Conservation (phyloP, 2,113 vertebrate species). For the Carassius auratus region DNA sequence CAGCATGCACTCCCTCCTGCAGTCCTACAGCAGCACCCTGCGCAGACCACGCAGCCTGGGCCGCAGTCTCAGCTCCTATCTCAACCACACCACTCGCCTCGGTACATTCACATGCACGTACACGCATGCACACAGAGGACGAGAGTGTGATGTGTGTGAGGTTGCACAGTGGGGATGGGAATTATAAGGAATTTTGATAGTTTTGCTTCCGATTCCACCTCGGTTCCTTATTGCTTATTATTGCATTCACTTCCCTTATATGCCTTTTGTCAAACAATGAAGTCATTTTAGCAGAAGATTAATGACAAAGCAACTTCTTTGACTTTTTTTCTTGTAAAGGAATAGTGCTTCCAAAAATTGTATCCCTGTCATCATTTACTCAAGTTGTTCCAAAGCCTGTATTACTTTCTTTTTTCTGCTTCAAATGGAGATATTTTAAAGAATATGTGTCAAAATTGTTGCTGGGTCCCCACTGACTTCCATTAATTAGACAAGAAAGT, state of each 20-base stretch:
- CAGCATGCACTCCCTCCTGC: constrained; percentile 80
- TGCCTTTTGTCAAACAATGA: background rate
- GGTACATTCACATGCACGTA: constrained; percentile 67
- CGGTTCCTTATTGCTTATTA: background rate
- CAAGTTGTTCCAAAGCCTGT: no score
- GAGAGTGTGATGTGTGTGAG: constrained; percentile 7
- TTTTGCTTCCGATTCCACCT: background rate
- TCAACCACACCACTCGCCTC: constrained; percentile 78
- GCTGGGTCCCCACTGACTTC: no score
- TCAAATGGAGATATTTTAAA: no score
- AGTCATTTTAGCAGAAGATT: background rate
- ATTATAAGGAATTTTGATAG: background rate
- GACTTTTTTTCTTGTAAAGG: background rate
- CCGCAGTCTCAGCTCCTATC: constrained; percentile 81
- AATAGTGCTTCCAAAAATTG: no score
- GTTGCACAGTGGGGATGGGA: constrained; percentile 13
- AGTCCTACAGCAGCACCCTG: constrained; percentile 77
- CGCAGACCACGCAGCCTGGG: constrained; percentile 77
- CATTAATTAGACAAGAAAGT: no score
- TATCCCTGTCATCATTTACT: no score
- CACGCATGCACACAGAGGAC: constrained; percentile 34
- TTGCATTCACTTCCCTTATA: background rate
- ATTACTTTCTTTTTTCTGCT: no score
- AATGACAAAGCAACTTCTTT: background rate
- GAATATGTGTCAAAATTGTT: no score